phyloP scores from a whole-genome alignment of 1,140 invertebrate genomes.

The Drosophila nikananu region DNA sequence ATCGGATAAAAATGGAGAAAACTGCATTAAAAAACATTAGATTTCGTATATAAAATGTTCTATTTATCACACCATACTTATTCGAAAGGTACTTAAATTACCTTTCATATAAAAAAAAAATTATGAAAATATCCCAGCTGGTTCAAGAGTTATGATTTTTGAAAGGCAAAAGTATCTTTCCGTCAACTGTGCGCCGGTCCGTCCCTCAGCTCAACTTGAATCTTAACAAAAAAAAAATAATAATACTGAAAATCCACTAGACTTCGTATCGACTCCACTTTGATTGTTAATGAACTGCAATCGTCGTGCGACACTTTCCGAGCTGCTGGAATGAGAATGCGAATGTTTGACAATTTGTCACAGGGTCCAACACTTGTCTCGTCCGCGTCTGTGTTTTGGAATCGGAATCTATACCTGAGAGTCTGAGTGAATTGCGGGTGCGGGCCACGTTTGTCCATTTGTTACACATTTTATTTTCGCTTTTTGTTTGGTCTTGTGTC shows the following conservation, averaged over 20 bases:
- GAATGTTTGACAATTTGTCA: constrained; percentile 82
- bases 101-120: no score
- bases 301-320: constrained; percentile 55
- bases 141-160: no score
- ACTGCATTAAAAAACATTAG: no score
- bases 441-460: constrained; percentile 70
- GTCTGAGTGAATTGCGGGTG: constrained; percentile 49
- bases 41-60: no score
- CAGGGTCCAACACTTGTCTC: constrained; percentile 60
- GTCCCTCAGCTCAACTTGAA: constrained; percentile 66
- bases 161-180: no score
- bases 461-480: constrained; percentile 71
- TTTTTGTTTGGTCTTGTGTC: constrained; percentile 47
- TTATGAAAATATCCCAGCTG: no score
- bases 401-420: constrained; percentile 1
- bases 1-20: no score
- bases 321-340: constrained; percentile 30
- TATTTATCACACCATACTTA: no score
- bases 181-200: no score
- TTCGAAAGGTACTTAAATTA: no score
- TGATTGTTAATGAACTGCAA: constrained; percentile 72
- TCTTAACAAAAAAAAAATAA: not conserved
- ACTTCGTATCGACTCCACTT: constrained; percentile 26
- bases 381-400: constrained; percentile 41
- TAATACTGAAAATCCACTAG: constrained; percentile 8